These are phyloP conservation scores for Varroa destructor DNA, from an alignment of 1,140 invertebrate genomes.

Conservation along the genomic window DNA sequence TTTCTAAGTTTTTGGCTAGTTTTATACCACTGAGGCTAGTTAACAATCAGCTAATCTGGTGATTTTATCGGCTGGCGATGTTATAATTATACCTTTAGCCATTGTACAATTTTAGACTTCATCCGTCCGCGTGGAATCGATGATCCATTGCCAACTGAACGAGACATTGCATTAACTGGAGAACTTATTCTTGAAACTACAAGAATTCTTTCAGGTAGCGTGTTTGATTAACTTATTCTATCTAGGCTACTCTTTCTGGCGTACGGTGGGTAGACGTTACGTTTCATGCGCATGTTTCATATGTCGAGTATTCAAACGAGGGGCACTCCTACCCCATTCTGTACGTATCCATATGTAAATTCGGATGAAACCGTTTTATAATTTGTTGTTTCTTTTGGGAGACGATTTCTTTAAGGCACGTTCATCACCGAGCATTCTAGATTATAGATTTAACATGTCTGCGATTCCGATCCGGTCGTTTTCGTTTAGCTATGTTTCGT, in stretches of 20 bases:
- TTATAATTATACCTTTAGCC: no score
- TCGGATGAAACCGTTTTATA: constrained; percentile 20
- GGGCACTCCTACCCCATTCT: no score
- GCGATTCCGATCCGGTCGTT: not conserved
- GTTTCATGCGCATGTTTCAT: no score
- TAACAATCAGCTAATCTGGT: no score
- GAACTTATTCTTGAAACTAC: constrained; percentile 33
- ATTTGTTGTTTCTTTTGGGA: constrained; percentile 8
- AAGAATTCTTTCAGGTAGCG: constrained; percentile 27
- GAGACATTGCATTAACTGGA: constrained; percentile 31
- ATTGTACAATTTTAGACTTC: constrained; percentile 28
- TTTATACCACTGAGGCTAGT: no score
- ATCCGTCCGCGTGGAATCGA: constrained; percentile 31
- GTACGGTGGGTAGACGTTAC: no score
- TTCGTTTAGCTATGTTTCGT: constrained; percentile 52
- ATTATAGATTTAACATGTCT: no score
- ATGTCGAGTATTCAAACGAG: no score
- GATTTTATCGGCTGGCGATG: no score
- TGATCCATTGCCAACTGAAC: constrained; percentile 31
- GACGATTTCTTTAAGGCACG: not conserved
- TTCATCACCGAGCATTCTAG: not conserved
- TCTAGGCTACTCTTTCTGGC: no score
- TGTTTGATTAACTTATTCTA: not conserved
- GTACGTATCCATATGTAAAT: no score
- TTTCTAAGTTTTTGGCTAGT: no score